Evolutionary conservation across 2,888 invertebrate species (phyloP), one percentile per base, ranked within the genome.

Genomic region (Aspidiotus rigidus): DNA sequence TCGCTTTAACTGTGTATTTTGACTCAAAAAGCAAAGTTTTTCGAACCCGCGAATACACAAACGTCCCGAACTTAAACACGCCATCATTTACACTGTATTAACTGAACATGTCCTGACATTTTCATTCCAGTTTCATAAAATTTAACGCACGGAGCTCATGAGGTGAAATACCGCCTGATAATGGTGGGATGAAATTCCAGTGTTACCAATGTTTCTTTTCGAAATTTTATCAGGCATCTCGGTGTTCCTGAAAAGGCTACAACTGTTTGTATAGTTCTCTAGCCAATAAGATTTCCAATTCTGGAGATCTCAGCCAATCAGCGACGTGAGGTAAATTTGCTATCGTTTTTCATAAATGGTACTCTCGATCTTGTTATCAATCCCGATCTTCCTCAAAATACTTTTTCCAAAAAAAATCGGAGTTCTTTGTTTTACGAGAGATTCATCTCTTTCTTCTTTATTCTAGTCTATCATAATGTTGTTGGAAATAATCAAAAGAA

Each of bases 51-150:
- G 86, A 83, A 84, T 86, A 86, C 87, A 88, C 81, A 88, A 84
- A 84, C 87, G 85, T 84, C 86, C 85, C 82, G 87, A 85, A 83
- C 86, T 86, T 84, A 87, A 83, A 85, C 87, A 86, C 85, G 88
- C 88, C 88, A 88, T 88, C 83, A 85, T 84, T 82, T 84, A 84
- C 83, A 86, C 85, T 84, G 84, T 83, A 85, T 83, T 85, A 84
- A 67, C 57, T 59, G 83, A 80, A 67, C 67, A 67, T 67, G 67
- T 67, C 59, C 28, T 39, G 42, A 67, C 67, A 67, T 67, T 67
- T 67, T 67, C 67, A 42, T 59, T 67, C 67, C 60, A 59, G 67
- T 67, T 67, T 67, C 49, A 49, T 59, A 67, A 41, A 59, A 59
- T 67, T 59, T 67, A 42, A 44, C 17, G 39, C 28, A 44, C 44